Base-by-base conservation (phyloP, 2,888 invertebrate genomes). In the Aricia artaxerxes region DNA sequence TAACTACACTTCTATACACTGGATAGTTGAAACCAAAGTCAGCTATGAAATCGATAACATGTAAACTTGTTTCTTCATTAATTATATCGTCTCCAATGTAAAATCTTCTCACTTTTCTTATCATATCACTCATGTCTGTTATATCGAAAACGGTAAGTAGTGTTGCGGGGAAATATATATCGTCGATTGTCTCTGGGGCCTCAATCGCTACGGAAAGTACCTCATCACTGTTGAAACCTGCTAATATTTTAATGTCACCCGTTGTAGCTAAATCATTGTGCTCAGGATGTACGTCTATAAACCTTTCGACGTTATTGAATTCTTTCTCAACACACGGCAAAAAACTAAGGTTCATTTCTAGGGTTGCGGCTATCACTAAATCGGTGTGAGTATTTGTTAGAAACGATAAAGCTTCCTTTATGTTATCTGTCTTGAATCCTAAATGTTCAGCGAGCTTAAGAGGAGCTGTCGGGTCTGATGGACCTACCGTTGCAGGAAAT, bases 291-390 rank as follows among this genome's bases (percentile, higher is more conserved):
- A 40, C 44, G 9, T 44, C 16, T 78, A 78, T 44, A n/a, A 78
- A 73, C 77, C 81, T 81, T 49, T 85, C 85, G 49, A 85, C 78
- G 44, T 80, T 81, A 7, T 83, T 35, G 38, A 84, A 82, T 64
- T 82, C 81, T 64, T 83, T 82, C 85, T 91, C 91, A 13, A 90
- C 83, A 78, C 90, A 90, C 2, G 88, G 86, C 38, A 75, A 78
- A 73, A 86, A 86, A 1, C 1, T 1, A 5, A 88, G 57, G 7
- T 80, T 73, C 57, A 87, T 79, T 79, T 85, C 84, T 1, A 80
- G n/a, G 5, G 84, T 79, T 2, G 88, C 84, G 49, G 85, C 87
- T 77, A 90, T 85, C 0, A 91, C 80, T 76, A 87, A 79, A 38
- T 83, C 83, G 1, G 88, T 81, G 61, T 89, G 85, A 0, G 82